These are phyloP conservation scores for Cliona cf. orientalis DNA, from an alignment of 37 sponge, comb jelly and placozoan genomes.

Conservation along the genomic window DNA sequence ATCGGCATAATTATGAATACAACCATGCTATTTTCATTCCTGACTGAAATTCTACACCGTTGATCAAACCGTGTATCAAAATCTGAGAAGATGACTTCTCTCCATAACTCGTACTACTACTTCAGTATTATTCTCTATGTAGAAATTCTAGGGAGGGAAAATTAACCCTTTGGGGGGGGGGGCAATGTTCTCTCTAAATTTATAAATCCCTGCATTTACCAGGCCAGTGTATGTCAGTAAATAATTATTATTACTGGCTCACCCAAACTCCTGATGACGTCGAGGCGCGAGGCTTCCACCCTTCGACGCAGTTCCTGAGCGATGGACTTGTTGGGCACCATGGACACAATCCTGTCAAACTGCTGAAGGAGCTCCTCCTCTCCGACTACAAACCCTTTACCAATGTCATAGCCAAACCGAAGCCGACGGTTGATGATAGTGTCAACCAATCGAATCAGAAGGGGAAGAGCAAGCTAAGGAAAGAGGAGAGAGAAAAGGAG, in stretches of 20 bases:
- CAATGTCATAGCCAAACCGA: constrained; percentile 88
- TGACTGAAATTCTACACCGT: too few species aligned
- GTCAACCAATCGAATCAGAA: constrained; percentile 60
- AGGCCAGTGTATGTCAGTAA: neutral
- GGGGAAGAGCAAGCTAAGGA: constrained; percentile 59
- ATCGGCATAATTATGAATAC: too few species aligned
- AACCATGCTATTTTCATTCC: too few species aligned
- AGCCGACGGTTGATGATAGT: constrained; percentile 64
- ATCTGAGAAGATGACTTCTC: too few species aligned
- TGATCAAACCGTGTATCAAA: too few species aligned
- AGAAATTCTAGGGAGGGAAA: too few species aligned
- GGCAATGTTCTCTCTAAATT: neutral
- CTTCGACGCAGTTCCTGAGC: constrained; percentile 30
- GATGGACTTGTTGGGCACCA: constrained; percentile 51
- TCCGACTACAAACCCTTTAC: constrained; percentile 84
- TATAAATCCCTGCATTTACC: neutral
- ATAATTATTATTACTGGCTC: too few species aligned
- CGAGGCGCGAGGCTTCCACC: constrained; percentile 48
- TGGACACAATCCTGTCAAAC: constrained; percentile 69
- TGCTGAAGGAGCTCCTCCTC: constrained; percentile 87
- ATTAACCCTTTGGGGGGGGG: too few species aligned
- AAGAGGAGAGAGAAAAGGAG: constrained; percentile 10
- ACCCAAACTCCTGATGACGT: constrained; percentile 74
- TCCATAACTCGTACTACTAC: too few species aligned
- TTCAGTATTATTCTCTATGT: too few species aligned